These are phyloP conservation scores for Ptychoptera contaminata DNA, from an alignment of 2,888 invertebrate genomes.

Conservation along the genomic window DNA sequence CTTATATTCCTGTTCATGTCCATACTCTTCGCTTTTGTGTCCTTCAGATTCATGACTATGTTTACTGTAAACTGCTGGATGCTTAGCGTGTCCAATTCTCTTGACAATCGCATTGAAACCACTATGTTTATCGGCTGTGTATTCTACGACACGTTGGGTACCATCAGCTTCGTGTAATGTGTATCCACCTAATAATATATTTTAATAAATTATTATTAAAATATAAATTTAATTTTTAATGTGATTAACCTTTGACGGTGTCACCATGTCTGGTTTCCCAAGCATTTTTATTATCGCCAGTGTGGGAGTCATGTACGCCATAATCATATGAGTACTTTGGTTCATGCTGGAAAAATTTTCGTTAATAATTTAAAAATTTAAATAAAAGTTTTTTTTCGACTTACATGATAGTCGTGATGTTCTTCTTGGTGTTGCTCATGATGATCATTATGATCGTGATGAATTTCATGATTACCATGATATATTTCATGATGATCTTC, in stretches of 20 bases:
- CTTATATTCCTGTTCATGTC: no score
- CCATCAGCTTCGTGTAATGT: constrained; percentile 34
- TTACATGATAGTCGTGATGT: background rate
- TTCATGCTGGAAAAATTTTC: constrained; percentile 19
- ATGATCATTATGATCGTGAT: background rate
- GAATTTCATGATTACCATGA: background rate
- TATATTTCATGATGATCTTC: background rate
- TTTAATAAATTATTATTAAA: background rate
- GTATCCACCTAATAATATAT: constrained; percentile 22
- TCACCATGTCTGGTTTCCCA: constrained; percentile 37
- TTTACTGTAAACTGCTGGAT: background rate
- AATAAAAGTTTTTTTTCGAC: no score
- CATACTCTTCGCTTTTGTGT: no score
- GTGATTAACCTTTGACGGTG: constrained; percentile 28
- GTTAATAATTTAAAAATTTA: no score
- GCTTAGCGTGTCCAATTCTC: constrained; percentile 28
- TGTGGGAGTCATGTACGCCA: constrained; percentile 33
- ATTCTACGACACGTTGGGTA: constrained; percentile 34
- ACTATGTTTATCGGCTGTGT: constrained; percentile 33
- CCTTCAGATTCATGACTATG: no score
- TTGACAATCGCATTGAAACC: constrained; percentile 36
- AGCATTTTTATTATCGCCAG: constrained; percentile 33
- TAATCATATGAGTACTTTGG: constrained; percentile 34
- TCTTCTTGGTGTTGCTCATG: background rate
- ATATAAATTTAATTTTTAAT: background rate